Evolutionary conservation across 1,140 invertebrate genomes (phyloP).

Genomic region (Drosophila grimshawi): DNA sequence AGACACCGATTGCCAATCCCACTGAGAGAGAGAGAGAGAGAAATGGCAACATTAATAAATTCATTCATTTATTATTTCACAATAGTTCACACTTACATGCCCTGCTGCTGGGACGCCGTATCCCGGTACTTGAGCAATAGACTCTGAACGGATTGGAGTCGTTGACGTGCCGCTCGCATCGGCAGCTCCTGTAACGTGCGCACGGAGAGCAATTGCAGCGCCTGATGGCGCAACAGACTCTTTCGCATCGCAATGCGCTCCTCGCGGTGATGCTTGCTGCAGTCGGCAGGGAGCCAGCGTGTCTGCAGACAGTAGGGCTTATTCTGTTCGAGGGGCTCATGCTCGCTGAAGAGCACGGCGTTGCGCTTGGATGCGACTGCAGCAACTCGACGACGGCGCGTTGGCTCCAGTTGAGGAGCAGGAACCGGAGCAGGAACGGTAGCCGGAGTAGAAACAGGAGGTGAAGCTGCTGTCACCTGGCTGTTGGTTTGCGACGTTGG

Average conservation of each 20-base stretch:
- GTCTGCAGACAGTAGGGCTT: constrained; percentile 77
- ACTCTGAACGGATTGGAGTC: constrained; percentile 68
- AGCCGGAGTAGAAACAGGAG: not conserved
- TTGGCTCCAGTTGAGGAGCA: not conserved
- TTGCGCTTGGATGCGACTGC: constrained; percentile 24
- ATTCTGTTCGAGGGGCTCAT: constrained; percentile 36
- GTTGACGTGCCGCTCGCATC: constrained; percentile 61
- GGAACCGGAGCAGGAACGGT: not conserved
- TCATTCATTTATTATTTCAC: not conserved
- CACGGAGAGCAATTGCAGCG: constrained; percentile 71
- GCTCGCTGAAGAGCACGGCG: constrained; percentile 41
- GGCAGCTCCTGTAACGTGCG: constrained; percentile 65
- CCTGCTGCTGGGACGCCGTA: constrained; percentile 58
- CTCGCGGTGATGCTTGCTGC: constrained; percentile 56
- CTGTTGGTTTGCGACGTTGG: constrained; percentile 17
- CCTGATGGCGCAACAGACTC: constrained; percentile 65
- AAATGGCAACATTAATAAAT: not conserved
- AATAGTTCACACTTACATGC: constrained; percentile 58
- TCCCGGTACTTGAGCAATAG: constrained; percentile 72
- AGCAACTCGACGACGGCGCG: constrained; percentile 46
- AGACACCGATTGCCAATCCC: constrained; percentile 66
- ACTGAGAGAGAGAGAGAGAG: constrained; percentile 21
- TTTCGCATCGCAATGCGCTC: constrained; percentile 75
- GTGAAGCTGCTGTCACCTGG: not conserved
- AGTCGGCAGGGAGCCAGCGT: constrained; percentile 59